Percentiles rank a stretch among this genome's conserved stretches.
phyloP scores from a whole-genome alignment of 2,888 invertebrate genomes.

The Microplitis manilae region DNA sequence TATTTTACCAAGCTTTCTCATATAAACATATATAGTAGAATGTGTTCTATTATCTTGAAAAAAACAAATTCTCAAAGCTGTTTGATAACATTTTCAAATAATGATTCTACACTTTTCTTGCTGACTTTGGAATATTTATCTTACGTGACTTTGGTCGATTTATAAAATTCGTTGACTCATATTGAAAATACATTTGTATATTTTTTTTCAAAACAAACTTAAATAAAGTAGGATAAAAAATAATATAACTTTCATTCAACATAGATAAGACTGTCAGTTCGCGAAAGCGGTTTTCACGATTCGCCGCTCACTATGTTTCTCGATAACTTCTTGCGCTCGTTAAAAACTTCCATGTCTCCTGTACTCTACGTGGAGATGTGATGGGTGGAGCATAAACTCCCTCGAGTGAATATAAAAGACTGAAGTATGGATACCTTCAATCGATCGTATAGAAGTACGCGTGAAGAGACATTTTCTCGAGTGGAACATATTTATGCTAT shows the following conservation, averaged over 20 bases:
- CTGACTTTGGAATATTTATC: constrained; percentile 13
- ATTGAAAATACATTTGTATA: not conserved
- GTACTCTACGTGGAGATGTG: not conserved
- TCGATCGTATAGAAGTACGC: constrained; percentile 6
- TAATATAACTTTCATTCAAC: not conserved
- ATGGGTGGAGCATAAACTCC: constrained; percentile 19
- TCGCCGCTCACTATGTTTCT: not conserved
- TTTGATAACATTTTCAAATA: constrained; percentile 24
- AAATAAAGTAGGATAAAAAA: not conserved
- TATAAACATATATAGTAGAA: too few relatives aligned
- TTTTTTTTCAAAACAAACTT: not conserved
- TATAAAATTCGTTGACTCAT: not conserved
- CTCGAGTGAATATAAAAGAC: constrained; percentile 27
- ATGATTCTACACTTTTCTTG: constrained; percentile 13
- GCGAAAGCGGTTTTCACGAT: not conserved
- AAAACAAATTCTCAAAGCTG: not conserved
- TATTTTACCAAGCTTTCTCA: too few relatives aligned
- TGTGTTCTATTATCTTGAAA: not conserved
- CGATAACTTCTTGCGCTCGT: constrained; percentile 10
- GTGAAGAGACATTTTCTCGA: constrained; percentile 22
- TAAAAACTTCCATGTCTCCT: not conserved
- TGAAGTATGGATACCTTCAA: not conserved
- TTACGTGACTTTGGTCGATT: not conserved
- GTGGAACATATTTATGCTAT: constrained; percentile 17
- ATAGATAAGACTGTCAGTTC: not conserved